A percentile compares a stretch with the other conserved stretches of the same genome.
Conservation (phyloP, 2,113 vertebrate genomes). For the Syngnathus typhle region DNA sequence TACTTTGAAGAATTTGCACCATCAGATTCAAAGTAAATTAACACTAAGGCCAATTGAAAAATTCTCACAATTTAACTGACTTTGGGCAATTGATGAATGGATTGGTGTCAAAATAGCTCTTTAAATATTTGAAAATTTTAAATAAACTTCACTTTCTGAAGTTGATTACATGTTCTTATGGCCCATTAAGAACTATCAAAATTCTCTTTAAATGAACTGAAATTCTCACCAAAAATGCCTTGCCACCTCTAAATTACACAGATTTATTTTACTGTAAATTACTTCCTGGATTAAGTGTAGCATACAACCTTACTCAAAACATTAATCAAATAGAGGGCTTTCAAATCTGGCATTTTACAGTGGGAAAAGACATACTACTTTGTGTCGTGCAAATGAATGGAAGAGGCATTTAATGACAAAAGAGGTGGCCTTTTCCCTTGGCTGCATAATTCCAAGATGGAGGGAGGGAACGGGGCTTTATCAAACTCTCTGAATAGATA, state of each 20-base stretch:
- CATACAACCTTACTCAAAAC: slow-evolving; percentile 62
- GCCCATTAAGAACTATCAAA: neutral
- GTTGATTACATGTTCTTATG: neutral
- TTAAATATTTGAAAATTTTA: neutral
- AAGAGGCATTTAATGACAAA: slow-evolving; percentile 68
- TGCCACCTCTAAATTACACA: slow-evolving; percentile 43
- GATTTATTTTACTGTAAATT: slow-evolving; percentile 61
- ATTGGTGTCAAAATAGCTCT: neutral
- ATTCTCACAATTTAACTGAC: neutral
- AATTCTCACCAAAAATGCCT: neutral
- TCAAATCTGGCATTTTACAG: slow-evolving; percentile 69
- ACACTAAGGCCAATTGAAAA: neutral
- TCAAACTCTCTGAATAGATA: slow-evolving; percentile 54
- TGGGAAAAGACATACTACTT: slow-evolving; percentile 63
- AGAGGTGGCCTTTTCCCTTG: slow-evolving; percentile 63
- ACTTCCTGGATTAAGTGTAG: slow-evolving; percentile 56
- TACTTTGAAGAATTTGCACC: neutral
- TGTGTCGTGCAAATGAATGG: slow-evolving; percentile 66
- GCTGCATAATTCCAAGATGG: slow-evolving; percentile 47
- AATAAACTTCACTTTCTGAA: neutral
- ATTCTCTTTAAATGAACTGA: neutral
- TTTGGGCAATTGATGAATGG: no score
- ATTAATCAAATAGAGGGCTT: slow-evolving; percentile 72
- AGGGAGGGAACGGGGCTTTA: slow-evolving; percentile 42
- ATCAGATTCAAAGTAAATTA: neutral